Base-by-base conservation (phyloP, 1,140 invertebrate genomes). In the Formica selysi region DNA sequence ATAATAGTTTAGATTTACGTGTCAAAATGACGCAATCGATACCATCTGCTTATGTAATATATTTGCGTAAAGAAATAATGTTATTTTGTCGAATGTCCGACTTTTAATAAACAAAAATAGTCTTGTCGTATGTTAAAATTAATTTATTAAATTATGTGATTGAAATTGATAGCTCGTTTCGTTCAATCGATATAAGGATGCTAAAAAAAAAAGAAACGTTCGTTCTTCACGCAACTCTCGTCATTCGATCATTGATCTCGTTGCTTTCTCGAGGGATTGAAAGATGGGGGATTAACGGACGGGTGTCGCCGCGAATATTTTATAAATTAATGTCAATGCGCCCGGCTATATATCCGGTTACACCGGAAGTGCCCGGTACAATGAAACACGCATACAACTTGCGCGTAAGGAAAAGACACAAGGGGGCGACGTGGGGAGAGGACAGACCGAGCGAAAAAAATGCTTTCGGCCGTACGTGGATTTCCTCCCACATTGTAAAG, bases 301-400 rank as follows among this genome's bases (percentile, higher is more conserved):
- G 91, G 90, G 91, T 90, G 91, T 86, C 87, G 85, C 87, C 89
- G 85, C 91, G 92, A 93, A 91, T 94, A 94, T 94, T 94, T 94
- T 94, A 93, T 93, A 93, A 94, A 92, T 94, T 94, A 94, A 94
- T 93, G 92, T 93, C 92, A 93, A 93, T 93, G 91, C 90, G 90
- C 91, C 81, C 89, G 86, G 85, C 87, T 79, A 92, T 93, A 92
- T 93, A 93, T 94, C 93, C 91, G 93, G 91, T 94, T 93, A 93
- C 92, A 90, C 93, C 93, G 93, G 93, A 94, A 94, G 89, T 89
- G 67, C 78, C 76, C 86, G 89, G 87, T 78, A 93, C 91, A 92
- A 93, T 92, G 79, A 86, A 73, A 76, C 91, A 78, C 88, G 87
- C 86, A 78, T 70, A 67, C 83, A 86, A 90, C 89, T 90, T 84